phyloP scores from a whole-genome alignment of 2,113 vertebrate species.

The Callipepla californica region DNA sequence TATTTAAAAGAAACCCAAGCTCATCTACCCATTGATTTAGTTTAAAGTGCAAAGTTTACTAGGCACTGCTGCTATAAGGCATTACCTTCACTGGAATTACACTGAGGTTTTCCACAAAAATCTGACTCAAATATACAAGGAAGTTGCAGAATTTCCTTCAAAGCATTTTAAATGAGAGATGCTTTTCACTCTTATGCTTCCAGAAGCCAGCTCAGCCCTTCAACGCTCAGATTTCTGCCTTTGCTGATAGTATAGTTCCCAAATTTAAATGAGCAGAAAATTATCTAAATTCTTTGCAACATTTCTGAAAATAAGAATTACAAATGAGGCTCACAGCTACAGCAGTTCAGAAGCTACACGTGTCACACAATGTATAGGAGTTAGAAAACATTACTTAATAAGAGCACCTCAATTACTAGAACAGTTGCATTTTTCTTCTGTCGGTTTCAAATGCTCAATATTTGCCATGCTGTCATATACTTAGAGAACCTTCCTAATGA shows the following conservation, averaged over 20 bases:
- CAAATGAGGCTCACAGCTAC: not conserved
- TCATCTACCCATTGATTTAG: not conserved
- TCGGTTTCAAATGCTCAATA: not conserved
- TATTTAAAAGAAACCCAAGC: not conserved
- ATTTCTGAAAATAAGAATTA: not conserved
- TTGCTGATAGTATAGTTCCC: not conserved
- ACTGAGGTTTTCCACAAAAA: not conserved
- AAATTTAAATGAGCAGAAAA: not conserved
- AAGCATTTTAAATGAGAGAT: not conserved
- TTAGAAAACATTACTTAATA: not conserved
- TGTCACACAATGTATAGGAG: not conserved
- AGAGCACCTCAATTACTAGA: not conserved
- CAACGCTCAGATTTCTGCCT: not conserved
- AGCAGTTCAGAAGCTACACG: not conserved
- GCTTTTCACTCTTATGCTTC: not conserved
- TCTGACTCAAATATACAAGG: not conserved
- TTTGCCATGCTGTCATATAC: not conserved
- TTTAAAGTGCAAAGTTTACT: not conserved
- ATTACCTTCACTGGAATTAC: not conserved
- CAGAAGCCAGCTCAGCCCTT: not conserved
- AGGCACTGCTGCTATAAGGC: rapidly evolving
- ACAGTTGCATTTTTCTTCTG: not conserved
- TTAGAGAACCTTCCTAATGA: not conserved
- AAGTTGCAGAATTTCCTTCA: not conserved
- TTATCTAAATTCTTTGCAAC: not conserved